phyloP scores from a whole-genome alignment of 2,888 invertebrate genomes.

The Odontomyia ornata region DNA sequence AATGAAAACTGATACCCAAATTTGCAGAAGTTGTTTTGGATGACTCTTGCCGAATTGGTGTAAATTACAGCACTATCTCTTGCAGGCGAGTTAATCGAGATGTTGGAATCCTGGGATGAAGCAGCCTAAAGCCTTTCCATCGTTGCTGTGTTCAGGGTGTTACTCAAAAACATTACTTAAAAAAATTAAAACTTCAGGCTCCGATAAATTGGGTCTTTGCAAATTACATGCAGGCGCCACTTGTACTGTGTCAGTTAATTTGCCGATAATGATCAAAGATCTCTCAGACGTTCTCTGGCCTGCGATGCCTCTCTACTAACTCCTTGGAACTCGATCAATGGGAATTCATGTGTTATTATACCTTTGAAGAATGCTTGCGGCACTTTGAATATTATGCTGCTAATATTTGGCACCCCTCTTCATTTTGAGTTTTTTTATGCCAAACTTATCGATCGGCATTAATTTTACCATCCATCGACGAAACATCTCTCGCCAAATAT shows the following conservation, averaged over 20 bases:
- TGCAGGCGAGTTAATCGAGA: too few species aligned
- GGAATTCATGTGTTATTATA: neutral
- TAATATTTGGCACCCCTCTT: neutral
- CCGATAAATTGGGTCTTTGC: neutral
- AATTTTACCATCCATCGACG: too few species aligned
- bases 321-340: neutral
- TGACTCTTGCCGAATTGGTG: too few species aligned
- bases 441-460: too few species aligned
- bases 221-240: slow-evolving; percentile 38
- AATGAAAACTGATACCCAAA: too few species aligned
- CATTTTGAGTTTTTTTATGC: too few species aligned
- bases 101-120: too few species aligned
- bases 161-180: neutral
- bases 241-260: slow-evolving; percentile 12
- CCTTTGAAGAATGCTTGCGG: neutral
- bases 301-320: neutral
- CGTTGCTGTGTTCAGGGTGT: neutral
- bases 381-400: neutral
- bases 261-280: slow-evolving; percentile 17
- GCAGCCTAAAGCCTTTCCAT: too few species aligned
- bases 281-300: neutral
- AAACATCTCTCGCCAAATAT: too few species aligned
- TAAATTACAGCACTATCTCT: too few species aligned
- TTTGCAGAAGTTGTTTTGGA: too few species aligned
- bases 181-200: neutral